Evolutionary conservation across 1,140 invertebrate genomes (phyloP).

Genomic region (Radopholus similis): DNA sequence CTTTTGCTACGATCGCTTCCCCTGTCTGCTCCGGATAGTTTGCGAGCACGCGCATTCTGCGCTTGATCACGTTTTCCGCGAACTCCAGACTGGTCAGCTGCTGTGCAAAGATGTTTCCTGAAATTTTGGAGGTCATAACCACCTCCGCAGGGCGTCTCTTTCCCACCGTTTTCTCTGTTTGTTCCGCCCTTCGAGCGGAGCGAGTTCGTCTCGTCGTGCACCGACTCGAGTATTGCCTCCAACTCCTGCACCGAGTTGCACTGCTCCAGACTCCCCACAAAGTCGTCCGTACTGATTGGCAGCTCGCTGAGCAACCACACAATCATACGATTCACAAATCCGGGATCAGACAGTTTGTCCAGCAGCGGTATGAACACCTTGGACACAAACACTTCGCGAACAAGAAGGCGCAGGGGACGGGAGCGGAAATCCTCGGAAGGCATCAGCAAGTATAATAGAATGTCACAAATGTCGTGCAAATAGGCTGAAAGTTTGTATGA

Average conservation of each 20-base stretch:
- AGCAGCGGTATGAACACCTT: conserved; percentile 76
- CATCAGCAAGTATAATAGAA: conserved; percentile 76
- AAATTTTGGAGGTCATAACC: conserved; percentile 21
- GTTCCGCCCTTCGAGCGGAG: conserved; percentile 43
- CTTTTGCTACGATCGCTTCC: conserved; percentile 38
- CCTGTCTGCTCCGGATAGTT: conserved; percentile 42
- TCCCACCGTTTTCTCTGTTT: conserved; percentile 21
- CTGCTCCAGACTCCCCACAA: conserved; percentile 47
- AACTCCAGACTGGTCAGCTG: conserved; percentile 81
- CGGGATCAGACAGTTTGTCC: conserved; percentile 79
- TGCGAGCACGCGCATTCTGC: conserved; percentile 66
- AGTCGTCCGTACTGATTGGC: conserved; percentile 52
- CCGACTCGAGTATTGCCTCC: conserved; percentile 49
- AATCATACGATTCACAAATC: conserved; percentile 86
- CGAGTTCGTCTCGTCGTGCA: conserved; percentile 53
- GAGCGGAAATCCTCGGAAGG: conserved; percentile 81
- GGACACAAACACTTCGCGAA: conserved; percentile 77
- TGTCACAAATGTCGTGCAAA: conserved; percentile 76
- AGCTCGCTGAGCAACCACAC: conserved; percentile 72
- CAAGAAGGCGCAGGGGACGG: conserved; percentile 65
- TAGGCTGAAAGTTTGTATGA: conserved; percentile 67
- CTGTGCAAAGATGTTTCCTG: conserved; percentile 75
- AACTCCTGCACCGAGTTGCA: conserved; percentile 53
- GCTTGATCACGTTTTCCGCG: conserved; percentile 73
- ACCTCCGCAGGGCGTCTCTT: background rate